Conservation (phyloP, 2,797 vertebrate genomes). For the Lacerta viridis region DNA sequence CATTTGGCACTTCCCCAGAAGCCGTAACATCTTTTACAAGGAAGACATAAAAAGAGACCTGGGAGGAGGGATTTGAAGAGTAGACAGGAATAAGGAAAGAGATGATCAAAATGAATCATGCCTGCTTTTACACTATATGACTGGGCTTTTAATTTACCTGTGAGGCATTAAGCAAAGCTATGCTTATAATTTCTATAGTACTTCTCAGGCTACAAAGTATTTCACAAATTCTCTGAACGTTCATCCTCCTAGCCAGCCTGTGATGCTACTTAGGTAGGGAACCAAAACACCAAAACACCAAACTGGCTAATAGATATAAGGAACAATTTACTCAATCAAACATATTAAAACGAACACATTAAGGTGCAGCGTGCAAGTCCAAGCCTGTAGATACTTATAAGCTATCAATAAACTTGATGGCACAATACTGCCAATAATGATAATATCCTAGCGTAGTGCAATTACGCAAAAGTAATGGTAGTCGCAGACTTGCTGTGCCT, state of each 20-base stretch:
- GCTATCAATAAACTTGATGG: too few species aligned
- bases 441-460: too few species aligned
- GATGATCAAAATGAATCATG: not conserved
- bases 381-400: too few species aligned
- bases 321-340: too few species aligned
- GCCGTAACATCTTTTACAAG: not conserved
- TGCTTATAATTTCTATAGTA: slow-evolving; percentile 3
- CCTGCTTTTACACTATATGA: not conserved
- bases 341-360: too few species aligned
- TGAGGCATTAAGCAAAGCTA: slow-evolving; percentile 7
- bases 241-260: not conserved
- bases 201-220: slow-evolving; percentile 2
- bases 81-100: not conserved
- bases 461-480: too few species aligned
- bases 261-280: not conserved
- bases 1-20: not conserved
- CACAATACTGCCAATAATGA: too few species aligned
- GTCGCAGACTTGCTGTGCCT: too few species aligned
- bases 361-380: too few species aligned
- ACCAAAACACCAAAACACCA: too few species aligned
- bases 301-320: too few species aligned
- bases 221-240: not conserved
- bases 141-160: not conserved
- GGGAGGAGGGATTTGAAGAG: not conserved
- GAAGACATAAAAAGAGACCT: not conserved